phyloP scores from a whole-genome alignment of 1,140 invertebrate genomes.

The Glossosoma conforme region DNA sequence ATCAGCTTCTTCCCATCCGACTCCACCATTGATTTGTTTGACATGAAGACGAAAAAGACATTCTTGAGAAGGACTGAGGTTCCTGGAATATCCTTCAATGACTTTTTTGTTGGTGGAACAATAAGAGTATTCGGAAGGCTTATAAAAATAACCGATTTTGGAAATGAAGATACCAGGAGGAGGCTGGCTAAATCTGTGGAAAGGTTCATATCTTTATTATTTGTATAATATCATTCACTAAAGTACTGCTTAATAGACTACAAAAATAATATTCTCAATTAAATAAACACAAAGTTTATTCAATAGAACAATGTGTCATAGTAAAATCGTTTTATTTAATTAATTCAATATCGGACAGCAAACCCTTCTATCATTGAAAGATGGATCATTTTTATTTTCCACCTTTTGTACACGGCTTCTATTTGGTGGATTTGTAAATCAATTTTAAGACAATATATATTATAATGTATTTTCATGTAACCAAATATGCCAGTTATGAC shows the following conservation, averaged over 20 bases:
- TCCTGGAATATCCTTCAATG: conserved; percentile 59
- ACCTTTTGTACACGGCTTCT: no score
- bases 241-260: not conserved
- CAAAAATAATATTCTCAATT: no score
- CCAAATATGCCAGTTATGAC: no score
- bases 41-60: conserved; percentile 65
- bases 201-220: conserved; percentile 45
- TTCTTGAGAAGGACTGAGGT: conserved; percentile 73
- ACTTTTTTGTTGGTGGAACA: conserved; percentile 72
- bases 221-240: not conserved
- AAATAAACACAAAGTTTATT: no score
- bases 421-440: no score
- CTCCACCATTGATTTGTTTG: conserved; percentile 76
- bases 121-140: conserved; percentile 72
- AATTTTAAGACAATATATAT: no score
- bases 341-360: no score
- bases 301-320: no score
- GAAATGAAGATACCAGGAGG: conserved; percentile 60
- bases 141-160: conserved; percentile 74
- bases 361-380: no score
- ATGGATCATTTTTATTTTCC: no score
- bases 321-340: no score
- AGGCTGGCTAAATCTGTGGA: conserved; percentile 55
- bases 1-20: conserved; percentile 71
- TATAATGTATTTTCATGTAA: no score